Evolutionary conservation across 2,888 invertebrate species (phyloP).

Genomic region (Drosophila mimica): DNA sequence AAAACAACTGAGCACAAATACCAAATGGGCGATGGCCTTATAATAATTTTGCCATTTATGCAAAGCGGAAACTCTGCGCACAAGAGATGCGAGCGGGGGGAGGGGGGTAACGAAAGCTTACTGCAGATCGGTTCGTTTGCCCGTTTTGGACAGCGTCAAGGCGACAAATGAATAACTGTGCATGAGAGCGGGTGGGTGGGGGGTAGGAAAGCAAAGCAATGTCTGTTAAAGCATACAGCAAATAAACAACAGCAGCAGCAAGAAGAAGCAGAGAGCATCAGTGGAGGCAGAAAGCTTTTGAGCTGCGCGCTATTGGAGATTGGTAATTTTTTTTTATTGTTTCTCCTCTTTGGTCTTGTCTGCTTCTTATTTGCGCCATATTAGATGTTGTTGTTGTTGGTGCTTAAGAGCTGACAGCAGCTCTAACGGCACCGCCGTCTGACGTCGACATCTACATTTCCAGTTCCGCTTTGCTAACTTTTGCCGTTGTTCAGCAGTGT

Average conservation of each 20-base stretch:
- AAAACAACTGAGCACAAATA: constrained; percentile 47
- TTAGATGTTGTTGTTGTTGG: constrained; percentile 34
- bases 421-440: constrained; percentile 69
- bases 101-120: constrained; percentile 4
- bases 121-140: constrained; percentile 47
- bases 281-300: constrained; percentile 42
- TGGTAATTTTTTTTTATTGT: constrained; percentile 13
- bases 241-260: constrained; percentile 40
- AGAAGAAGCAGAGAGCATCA: constrained; percentile 15
- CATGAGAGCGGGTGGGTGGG: constrained; percentile 23
- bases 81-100: constrained; percentile 13
- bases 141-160: constrained; percentile 57
- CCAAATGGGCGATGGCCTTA: constrained; percentile 61
- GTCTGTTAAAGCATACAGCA: constrained; percentile 45
- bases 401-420: constrained; percentile 65
- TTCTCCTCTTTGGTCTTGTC: constrained; percentile 44
- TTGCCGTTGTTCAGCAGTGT: constrained; percentile 68
- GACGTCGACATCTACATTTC: constrained; percentile 56
- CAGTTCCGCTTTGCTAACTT: constrained; percentile 80
- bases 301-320: constrained; percentile 51
- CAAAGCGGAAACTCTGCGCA: constrained; percentile 50
- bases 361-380: constrained; percentile 46
- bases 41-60: constrained; percentile 69
- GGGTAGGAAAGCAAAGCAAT: constrained; percentile 25
- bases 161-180: constrained; percentile 54